A percentile compares a stretch with the other conserved stretches of the same genome.
Evolutionary conservation across 92 coral and sea anemone species (phyloP).

Genomic region (Epizoanthus ramosus): DNA sequence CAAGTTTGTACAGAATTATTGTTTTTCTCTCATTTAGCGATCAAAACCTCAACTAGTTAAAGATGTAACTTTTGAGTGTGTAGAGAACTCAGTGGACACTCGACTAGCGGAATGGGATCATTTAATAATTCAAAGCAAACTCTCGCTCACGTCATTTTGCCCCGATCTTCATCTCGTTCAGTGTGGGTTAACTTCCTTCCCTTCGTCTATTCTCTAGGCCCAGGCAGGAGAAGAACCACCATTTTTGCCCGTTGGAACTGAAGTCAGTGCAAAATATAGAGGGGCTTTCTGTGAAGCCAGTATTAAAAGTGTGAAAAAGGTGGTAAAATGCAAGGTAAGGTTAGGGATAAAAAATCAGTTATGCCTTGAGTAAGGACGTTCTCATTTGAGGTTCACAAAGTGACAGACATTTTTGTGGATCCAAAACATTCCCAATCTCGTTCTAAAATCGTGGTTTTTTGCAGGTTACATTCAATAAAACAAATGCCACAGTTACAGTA

Average conservation of each 20-base stretch:
- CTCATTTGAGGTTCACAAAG: slow-evolving; percentile 15
- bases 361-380: not conserved
- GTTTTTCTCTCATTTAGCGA: slow-evolving; percentile 5
- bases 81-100: slow-evolving; percentile 43
- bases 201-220: slow-evolving; percentile 68
- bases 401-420: slow-evolving; percentile 20
- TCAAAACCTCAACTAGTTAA: slow-evolving; percentile 21
- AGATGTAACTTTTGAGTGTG: slow-evolving; percentile 38
- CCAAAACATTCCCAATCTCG: not conserved
- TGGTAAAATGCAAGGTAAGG: slow-evolving; percentile 94
- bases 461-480: slow-evolving; percentile 86
- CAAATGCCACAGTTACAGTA: slow-evolving; percentile 78
- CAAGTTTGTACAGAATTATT: not conserved
- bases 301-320: slow-evolving; percentile 93
- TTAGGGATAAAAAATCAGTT: slow-evolving; percentile 2
- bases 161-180: slow-evolving; percentile 12
- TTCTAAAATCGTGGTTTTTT: slow-evolving; percentile 21
- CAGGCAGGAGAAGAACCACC: slow-evolving; percentile 98
- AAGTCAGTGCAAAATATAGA: slow-evolving; percentile 98
- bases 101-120: slow-evolving; percentile 57
- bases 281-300: slow-evolving; percentile 99
- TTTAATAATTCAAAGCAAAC: slow-evolving; percentile 90
- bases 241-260: slow-evolving; percentile 94
- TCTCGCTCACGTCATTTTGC: slow-evolving; percentile 87
- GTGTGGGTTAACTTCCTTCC: slow-evolving; percentile 66